Base-by-base conservation (phyloP, 2,113 vertebrate species). In the Dasyornis broadbenti region DNA sequence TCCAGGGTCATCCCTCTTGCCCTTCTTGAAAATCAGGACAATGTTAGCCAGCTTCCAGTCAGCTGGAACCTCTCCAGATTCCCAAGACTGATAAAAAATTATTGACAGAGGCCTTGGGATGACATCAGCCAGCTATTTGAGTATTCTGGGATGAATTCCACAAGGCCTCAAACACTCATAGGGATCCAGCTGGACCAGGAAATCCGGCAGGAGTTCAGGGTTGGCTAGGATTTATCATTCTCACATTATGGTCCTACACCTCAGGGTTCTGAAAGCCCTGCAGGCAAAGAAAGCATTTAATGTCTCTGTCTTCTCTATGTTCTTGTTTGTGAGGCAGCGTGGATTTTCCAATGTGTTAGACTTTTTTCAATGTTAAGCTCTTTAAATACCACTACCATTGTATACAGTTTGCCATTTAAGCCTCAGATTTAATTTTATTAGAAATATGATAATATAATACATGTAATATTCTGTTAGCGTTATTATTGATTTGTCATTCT, bases 1-100 rank as follows among this genome's bases (percentile, higher is more conserved):
- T n/a, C 10, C 37, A 66, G 28, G 10, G 23, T 45, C 28, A 39
- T 59, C 11, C 1, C 9, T 73, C 52, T 52, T 4, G 1, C 15
- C 12, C 20, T 59, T 59, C 44, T 52, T 73, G 23, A 73, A 82
- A 66, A 82, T 39, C 9, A 59, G 3, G 33, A 59, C 4, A 44
- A 37, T 0, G 0, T 66, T 21, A 20, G 10, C 33, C 22, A 47
- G 64, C 15, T 47, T 47, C 31, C 42, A 66, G 31, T 44, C 33
- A 52, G 4, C 7, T 81, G 22, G 33, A 35, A 39, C 3, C 6
- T n/a, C 53, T 75, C 15, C 27, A 59, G 20, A 52, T 33, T 52
- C 28, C 77, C 19, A 73, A 39, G 44, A 45, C 7, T 28, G 22
- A 44, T 73, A 19, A 66, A 50, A 81, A 73, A 13, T 20, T 50